phyloP scores from a whole-genome alignment of 2,797 vertebrate genomes.

The Australoheros facetus region DNA sequence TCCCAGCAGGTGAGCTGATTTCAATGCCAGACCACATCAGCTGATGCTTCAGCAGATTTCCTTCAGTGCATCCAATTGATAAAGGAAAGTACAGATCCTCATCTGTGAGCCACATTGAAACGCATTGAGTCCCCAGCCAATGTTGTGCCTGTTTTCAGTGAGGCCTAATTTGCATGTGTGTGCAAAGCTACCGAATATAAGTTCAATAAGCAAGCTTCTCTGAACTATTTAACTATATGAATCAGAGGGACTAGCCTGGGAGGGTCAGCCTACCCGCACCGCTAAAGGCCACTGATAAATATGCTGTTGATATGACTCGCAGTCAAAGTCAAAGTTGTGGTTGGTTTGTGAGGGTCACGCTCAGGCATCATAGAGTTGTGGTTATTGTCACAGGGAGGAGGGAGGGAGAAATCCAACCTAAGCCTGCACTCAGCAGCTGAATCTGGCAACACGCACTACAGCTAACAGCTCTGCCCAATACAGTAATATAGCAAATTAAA shows the following conservation, averaged over 20 bases:
- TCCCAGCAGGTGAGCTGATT: neutral
- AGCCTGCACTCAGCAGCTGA: neutral
- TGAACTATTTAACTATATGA: neutral
- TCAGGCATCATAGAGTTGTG: too few species aligned
- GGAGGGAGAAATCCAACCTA: neutral
- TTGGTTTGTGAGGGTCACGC: neutral
- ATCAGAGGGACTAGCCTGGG: neutral
- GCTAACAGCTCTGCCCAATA: neutral
- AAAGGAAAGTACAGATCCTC: neutral
- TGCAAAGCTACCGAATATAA: fast-evolving
- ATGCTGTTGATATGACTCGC: neutral
- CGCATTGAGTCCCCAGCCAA: too few species aligned
- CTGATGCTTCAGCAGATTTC: neutral
- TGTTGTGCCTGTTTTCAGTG: neutral
- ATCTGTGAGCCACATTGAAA: neutral
- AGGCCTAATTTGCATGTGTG: neutral
- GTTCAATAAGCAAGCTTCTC: neutral
- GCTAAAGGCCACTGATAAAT: neutral
- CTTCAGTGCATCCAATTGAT: neutral
- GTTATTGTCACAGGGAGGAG: neutral
- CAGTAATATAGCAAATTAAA: neutral
- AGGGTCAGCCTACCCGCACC: neutral
- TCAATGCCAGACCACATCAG: neutral
- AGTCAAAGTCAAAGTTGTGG: neutral
- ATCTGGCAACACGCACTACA: neutral